Evolutionary conservation across 2,797 vertebrate genomes (phyloP), one percentile per base, ranked within the genome.

Genomic region (Pelobates cultripes): DNA sequence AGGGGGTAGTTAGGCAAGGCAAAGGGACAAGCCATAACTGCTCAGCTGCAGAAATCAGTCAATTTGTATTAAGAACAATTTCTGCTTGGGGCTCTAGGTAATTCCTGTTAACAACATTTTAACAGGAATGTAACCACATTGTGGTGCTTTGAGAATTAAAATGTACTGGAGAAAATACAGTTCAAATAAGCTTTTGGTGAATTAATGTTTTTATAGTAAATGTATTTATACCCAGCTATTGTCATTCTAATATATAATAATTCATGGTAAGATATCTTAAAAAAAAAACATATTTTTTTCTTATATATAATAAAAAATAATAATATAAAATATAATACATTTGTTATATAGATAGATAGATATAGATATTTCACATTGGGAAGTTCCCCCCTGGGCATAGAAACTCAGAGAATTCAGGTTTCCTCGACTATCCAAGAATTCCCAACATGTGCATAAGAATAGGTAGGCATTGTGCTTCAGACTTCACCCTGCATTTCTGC

Each of bases 1-100:
- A 79, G 82, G 77, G 73, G 82, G 73, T 80, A 84, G 82, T 70
- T 84, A 76, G 43, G 79, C 77, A 83, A 75, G 66, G 77, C 77
- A 83, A 73, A 84, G 82, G 74, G 77, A 69, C 73, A 71, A 55
- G 45, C 82, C 82, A 84, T 60, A 72, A 84, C 82, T 79, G 77
- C 77, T 84, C 73, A 84, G 60, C 77, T 80, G 82, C 82, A 57
- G 45, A 75, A 79, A 84, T 64, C 77, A 75, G 72, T 79, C 77
- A 70, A 53, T 79, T 84, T 76, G 82, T 79, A 79, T 78, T 83
- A 79, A 43, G 71, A 79, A 79, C 76, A 83, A 75, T 79, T 70
- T 79, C 77, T 75, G 77, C 82, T 84, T 44, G 42, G 60, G 68
- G 82, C 77, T 78, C 47, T 71, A 76, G 77, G 77, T 76, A 45